Conservation (phyloP, 2,113 vertebrate genomes). For the Anas platyrhynchos region DNA sequence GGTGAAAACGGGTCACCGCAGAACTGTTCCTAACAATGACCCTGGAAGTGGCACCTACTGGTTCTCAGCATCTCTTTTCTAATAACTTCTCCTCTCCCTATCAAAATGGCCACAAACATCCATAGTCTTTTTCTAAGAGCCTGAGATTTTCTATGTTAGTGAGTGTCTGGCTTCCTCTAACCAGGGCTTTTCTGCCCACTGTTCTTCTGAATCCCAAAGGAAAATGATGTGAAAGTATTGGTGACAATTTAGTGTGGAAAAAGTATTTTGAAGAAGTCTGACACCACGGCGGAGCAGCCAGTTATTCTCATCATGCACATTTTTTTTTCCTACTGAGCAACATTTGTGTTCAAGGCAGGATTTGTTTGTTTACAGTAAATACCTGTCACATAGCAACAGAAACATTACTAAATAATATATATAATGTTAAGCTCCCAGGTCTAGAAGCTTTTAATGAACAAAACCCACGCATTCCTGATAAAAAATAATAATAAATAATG, state of each 20-base stretch:
- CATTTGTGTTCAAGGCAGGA: not conserved
- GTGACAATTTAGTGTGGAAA: not conserved
- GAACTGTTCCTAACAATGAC: not conserved
- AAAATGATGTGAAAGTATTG: not conserved
- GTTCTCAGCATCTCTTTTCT: not conserved
- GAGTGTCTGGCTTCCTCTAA: not conserved
- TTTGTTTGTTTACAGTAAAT: slow-evolving; percentile 40
- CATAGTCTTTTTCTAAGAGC: not conserved
- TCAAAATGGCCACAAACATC: not conserved
- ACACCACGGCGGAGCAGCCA: not conserved
- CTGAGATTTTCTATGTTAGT: not conserved
- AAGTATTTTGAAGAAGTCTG: not conserved
- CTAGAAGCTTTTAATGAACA: slow-evolving; percentile 47
- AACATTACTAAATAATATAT: slow-evolving; percentile 61
- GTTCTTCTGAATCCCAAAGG: not conserved
- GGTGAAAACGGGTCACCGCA: not conserved
- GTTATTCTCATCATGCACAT: slow-evolving; percentile 21
- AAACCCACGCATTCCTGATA: not conserved
- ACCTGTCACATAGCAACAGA: slow-evolving; percentile 66
- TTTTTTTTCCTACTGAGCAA: not conserved
- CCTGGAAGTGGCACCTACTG: not conserved
- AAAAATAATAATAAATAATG: slow-evolving; percentile 73
- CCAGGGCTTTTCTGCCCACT: not conserved
- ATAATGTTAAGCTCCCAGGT: slow-evolving; percentile 28
- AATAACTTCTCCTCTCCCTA: not conserved